Base-by-base conservation (phyloP, 2,113 vertebrate species). In the Saguinus midas region DNA sequence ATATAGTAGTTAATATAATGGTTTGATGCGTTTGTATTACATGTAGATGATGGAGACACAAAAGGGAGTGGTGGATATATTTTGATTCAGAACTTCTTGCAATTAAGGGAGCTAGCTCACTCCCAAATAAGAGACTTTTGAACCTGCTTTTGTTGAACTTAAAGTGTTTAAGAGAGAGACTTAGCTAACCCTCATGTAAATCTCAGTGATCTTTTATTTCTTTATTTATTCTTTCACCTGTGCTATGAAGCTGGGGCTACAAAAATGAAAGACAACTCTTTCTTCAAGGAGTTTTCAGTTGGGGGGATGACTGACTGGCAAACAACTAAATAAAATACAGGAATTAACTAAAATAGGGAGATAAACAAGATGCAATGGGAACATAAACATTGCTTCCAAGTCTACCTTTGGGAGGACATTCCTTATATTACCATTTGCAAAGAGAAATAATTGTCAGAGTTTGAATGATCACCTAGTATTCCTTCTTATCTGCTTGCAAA, bases 351-450 rank as follows among this genome's bases (percentile, higher is more conserved):
- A 87, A 82, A 29, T 1, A 32, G 18, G 14, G 21, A 29, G 29
- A 23, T 66, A 25, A 57, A 75, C 70, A 78, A 61, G 13, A 27
- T 64, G 17, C 55, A 6, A 18, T 6, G 29, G n/a, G 8, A 75
- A 75, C 18, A 37, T n/a, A 40, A 58, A 37, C n/a, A 29, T 27
- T 37, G 66, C 27, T 87, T 83, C 73, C 0, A 43, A 32, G 43
- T 5, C 40, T 79, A 27, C 21, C 18, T 79, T 20, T 61, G 32
- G 37, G 16, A 81, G n/a, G 32, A 27, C 16, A 6, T 37, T 92
- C 35, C n/a, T 91, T 94, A 18, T 85, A 64, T 82, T 95, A 91
- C 55, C 18, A 21, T 70, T 76, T 93, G 48, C 89, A 40, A 91
- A 93, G 81, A 90, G 81, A 87, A 87, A 48, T 43, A 87, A 55